Conservation (phyloP, 2,888 invertebrate genomes). For the Harpagoxenus sublaevis region DNA sequence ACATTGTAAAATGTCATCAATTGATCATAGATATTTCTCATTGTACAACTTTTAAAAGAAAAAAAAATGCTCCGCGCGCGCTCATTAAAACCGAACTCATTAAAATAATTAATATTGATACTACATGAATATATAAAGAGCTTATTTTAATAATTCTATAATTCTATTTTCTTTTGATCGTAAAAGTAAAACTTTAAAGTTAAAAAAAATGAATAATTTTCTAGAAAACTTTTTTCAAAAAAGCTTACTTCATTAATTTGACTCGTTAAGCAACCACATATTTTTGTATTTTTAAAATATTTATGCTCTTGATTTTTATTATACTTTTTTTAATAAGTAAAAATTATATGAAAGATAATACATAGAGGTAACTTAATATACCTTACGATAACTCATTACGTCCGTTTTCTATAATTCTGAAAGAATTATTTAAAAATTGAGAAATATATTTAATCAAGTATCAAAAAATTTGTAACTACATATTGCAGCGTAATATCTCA, state of each 20-base stretch:
- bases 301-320: not conserved
- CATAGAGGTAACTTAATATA: not conserved
- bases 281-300: not conserved
- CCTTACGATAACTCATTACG: not conserved
- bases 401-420: not conserved
- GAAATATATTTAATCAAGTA: not conserved
- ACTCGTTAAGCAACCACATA: not conserved
- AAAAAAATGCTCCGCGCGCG: not conserved
- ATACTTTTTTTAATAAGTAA: not conserved
- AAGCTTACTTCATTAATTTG: not conserved
- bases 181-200: not conserved
- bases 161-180: not conserved
- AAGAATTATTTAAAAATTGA: not conserved
- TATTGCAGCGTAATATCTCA: not conserved
- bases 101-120: not conserved
- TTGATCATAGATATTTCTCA: not conserved
- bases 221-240: not conserved
- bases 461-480: not conserved
- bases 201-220: not conserved
- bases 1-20: not conserved
- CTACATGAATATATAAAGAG: not conserved
- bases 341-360: not conserved
- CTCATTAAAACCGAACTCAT: not conserved
- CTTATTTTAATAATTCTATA: constrained; percentile 4
- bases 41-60: not conserved